These are phyloP conservation scores for Eonycteris spelaea DNA, from an alignment of 2,113 vertebrate genomes.

Conservation along the genomic window DNA sequence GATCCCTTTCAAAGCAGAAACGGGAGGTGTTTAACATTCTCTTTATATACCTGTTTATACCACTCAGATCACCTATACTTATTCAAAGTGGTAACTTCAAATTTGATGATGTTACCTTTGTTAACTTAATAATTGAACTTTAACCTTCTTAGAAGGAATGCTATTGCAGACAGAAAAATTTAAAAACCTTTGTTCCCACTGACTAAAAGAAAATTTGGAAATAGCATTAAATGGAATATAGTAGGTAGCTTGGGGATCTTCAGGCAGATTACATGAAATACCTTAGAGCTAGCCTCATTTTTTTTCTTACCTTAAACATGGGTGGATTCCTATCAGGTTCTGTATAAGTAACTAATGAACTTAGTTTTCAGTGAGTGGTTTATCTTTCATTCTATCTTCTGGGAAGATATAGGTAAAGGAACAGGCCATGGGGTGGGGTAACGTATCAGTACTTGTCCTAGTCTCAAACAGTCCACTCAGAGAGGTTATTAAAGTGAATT, in stretches of 20 bases:
- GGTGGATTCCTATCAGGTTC: not conserved
- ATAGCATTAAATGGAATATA: not conserved
- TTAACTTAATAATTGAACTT: conserved; percentile 34
- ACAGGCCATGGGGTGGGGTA: accelerated
- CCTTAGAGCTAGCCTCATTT: not conserved
- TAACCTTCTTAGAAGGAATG: not conserved
- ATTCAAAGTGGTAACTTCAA: not conserved
- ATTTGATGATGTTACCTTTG: not conserved
- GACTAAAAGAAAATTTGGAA: not conserved
- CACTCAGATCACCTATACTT: not conserved
- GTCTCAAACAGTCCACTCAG: not conserved
- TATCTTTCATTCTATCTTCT: not conserved
- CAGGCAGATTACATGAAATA: not conserved
- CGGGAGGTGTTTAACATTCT: not conserved
- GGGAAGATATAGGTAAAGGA: not conserved
- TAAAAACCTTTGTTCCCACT: not conserved
- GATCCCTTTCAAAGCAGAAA: not conserved
- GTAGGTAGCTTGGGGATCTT: accelerated
- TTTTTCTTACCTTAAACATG: not conserved
- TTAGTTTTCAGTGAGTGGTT: not conserved
- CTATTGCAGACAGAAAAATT: not conserved
- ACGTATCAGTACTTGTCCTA: not conserved
- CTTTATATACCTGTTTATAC: not conserved
- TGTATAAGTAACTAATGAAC: not conserved
- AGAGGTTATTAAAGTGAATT: not conserved